Base-by-base conservation (phyloP, 2,797 vertebrate species). In the Chaunax sp. region DNA sequence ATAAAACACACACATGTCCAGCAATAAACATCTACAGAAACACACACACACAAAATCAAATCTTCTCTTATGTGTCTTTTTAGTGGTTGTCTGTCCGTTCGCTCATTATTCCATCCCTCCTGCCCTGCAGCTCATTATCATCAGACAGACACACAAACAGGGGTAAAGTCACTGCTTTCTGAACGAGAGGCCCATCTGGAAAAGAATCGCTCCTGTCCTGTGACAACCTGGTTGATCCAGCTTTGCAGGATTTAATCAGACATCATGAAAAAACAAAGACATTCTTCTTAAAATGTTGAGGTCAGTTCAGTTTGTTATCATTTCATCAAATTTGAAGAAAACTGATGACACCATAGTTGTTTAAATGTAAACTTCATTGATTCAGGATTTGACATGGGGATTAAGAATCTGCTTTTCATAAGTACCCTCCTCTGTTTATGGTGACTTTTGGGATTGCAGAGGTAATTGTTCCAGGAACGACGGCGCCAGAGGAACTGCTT, bases 401-500 rank as follows among this genome's bases (percentile, higher is more conserved):
- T 65, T 50, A n/a, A 18, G 58, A 60, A 58, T 41, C 63, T 44
- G 28, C 60, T 57, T 47, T 69, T 57, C 10, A 0, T 19, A 71
- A 80, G 43, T 18, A 23, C 49, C 46, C 20, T 26, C 43, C 18
- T 19, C 69, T 46, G 69, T 72, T 75, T 22, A 54, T 22, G 59
- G 64, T 18, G 66, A 76, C 81, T 49, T 78, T 69, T 61, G 86
- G 75, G 83, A 56, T 26, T 8, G 56, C 44, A 51, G 56, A 22
- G 26, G 68, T 80, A 84, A 89, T 84, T 79, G 75, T 76, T 57
- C 45, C 68, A 25, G 61, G 37, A 64, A 53, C 62, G 54, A 6
- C 37, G 11, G 43, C 26, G 46, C 37, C 16, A 35, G 72, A 14
- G 62, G 54, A 87, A 87, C 46, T 77, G 80, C 89, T 90, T 87